These are phyloP conservation scores for Noctua fimbriata DNA, from an alignment of 2,888 invertebrate genomes.

Conservation along the genomic window DNA sequence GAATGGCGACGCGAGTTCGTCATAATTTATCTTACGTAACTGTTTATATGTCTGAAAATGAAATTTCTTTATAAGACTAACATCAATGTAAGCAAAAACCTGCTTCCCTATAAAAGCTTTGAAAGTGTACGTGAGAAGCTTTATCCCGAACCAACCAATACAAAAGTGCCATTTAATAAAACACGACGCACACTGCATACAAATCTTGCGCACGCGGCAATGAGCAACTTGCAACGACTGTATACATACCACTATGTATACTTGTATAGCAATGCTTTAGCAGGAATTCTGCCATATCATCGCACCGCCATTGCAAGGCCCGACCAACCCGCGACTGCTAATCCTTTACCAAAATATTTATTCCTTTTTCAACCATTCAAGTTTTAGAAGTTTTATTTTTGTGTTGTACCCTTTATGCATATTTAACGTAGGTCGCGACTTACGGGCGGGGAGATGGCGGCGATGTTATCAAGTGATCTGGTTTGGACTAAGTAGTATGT, in stretches of 20 bases:
- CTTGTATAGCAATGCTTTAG: slow-evolving; percentile 46
- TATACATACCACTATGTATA: slow-evolving; percentile 26
- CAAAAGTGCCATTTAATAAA: slow-evolving; percentile 41
- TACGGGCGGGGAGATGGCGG: slow-evolving; percentile 59
- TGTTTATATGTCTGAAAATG: not conserved
- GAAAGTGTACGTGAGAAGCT: not conserved
- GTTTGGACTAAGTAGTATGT: slow-evolving; percentile 45
- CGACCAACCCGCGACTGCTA: slow-evolving; percentile 83
- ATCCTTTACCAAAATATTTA: slow-evolving; percentile 83
- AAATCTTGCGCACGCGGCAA: slow-evolving; percentile 56
- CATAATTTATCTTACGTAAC: not conserved
- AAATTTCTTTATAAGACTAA: not conserved
- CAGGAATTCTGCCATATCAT: slow-evolving; percentile 77
- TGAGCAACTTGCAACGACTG: slow-evolving; percentile 42
- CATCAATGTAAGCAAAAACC: not conserved
- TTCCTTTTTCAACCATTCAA: slow-evolving; percentile 74
- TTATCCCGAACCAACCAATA: slow-evolving; percentile 29
- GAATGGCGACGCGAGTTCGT: not conserved
- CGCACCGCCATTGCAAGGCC: slow-evolving; percentile 78
- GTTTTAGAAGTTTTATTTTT: slow-evolving; percentile 78
- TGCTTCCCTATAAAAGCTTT: not conserved
- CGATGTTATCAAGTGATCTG: slow-evolving; percentile 62
- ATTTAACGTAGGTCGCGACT: slow-evolving; percentile 66
- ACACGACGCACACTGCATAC: slow-evolving; percentile 41
- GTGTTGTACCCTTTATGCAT: slow-evolving; percentile 82